phyloP scores from a whole-genome alignment of 2,888 invertebrate species.

The Parelbella ahira region DNA sequence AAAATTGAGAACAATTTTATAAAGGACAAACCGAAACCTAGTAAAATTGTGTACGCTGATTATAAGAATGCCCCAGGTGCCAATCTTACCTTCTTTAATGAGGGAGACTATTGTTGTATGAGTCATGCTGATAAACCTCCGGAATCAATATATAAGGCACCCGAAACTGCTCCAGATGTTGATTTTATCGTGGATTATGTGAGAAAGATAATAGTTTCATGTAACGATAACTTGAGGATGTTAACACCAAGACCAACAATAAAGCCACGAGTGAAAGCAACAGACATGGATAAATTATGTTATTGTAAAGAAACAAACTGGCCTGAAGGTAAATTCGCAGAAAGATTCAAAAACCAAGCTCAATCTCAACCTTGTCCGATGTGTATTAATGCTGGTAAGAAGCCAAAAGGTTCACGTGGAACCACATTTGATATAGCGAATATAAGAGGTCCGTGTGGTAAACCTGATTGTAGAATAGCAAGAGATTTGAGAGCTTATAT shows the following conservation, averaged over 20 bases:
- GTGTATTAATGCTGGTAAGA: conserved; percentile 51
- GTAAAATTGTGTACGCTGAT: conserved; percentile 53
- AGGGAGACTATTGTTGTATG: conserved; percentile 65
- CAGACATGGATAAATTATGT: conserved; percentile 66
- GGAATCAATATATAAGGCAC: conserved; percentile 56
- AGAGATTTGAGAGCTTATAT: conserved; percentile 64
- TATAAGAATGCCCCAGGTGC: conserved; percentile 66
- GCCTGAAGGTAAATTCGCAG: conserved; percentile 59
- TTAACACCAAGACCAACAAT: conserved; percentile 64
- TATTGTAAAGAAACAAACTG: conserved; percentile 64
- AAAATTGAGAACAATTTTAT: conserved; percentile 51
- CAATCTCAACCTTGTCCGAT: conserved; percentile 57
- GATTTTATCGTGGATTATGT: conserved; percentile 67
- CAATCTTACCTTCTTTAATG: conserved; percentile 59
- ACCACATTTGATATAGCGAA: conserved; percentile 62
- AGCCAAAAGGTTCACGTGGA: conserved; percentile 32
- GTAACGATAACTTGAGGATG: conserved; percentile 74
- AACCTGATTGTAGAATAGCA: conserved; percentile 65
- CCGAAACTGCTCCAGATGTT: conserved; percentile 63
- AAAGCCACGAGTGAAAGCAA: conserved; percentile 61
- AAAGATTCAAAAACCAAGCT: conserved; percentile 56
- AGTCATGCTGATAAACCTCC: conserved; percentile 63
- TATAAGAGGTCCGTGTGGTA: conserved; percentile 69
- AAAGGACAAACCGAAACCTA: conserved; percentile 46
- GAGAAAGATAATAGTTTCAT: conserved; percentile 64